These are phyloP conservation scores for Prionace glauca DNA, from an alignment of 2,797 vertebrate species.

Conservation along the genomic window DNA sequence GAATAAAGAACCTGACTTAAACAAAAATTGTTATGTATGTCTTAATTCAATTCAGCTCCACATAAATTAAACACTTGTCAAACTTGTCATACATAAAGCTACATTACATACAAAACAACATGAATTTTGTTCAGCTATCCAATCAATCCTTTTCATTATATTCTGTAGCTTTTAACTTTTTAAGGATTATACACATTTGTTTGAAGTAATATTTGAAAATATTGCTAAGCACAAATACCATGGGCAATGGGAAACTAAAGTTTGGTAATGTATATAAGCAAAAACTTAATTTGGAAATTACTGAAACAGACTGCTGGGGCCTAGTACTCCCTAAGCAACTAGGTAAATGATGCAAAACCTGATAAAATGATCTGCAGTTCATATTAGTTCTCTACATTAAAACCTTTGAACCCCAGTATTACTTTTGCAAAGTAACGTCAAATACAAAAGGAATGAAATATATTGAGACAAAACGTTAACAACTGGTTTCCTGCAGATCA, in stretches of 20 bases:
- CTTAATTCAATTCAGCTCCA: background rate
- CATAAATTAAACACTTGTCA: background rate
- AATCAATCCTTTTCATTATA: background rate
- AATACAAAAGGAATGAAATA: background rate
- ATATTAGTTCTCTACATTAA: background rate
- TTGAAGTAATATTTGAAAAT: background rate
- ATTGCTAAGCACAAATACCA: background rate
- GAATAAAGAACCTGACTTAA: too few relatives aligned
- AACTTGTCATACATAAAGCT: background rate
- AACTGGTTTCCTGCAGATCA: background rate
- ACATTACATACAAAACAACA: background rate
- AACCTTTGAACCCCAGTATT: background rate
- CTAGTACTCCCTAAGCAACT: constrained; percentile 8
- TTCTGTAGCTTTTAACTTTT: background rate
- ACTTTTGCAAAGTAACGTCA: background rate
- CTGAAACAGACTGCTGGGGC: constrained; percentile 11
- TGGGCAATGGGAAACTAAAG: background rate
- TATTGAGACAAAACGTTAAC: background rate
- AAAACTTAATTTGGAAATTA: constrained; percentile 8
- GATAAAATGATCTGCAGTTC: constrained; percentile 1
- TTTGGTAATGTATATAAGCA: background rate
- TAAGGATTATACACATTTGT: background rate
- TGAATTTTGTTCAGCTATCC: background rate
- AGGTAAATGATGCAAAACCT: background rate
- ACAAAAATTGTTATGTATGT: background rate